These are phyloP conservation scores for Cotesia glomerata DNA, from an alignment of 1,140 invertebrate species.

Conservation along the genomic window DNA sequence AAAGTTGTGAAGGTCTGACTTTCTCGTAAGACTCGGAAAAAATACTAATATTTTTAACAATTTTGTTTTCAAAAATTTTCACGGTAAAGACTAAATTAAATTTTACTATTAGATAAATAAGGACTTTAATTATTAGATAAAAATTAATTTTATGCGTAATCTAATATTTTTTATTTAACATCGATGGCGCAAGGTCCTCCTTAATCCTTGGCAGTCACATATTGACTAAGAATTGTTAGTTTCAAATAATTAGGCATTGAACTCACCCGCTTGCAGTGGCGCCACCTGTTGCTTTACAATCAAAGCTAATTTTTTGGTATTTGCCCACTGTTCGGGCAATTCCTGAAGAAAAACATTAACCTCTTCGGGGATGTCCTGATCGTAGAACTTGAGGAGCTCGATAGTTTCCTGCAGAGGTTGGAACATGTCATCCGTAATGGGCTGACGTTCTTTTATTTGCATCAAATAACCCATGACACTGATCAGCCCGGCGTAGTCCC, in stretches of 20 bases:
- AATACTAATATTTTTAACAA: no score
- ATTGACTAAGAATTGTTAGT: no score
- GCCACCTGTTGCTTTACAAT: conserved; percentile 94
- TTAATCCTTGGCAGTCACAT: no score
- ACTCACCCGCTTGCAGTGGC: conserved; percentile 82
- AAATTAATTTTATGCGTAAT: no score
- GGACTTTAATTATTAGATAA: no score
- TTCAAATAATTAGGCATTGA: background rate
- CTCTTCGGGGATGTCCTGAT: conserved; percentile 88
- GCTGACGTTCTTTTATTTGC: conserved; percentile 80
- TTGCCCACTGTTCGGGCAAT: conserved; percentile 93
- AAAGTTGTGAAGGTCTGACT: no score
- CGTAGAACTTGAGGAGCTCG: conserved; percentile 83
- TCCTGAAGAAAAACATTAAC: conserved; percentile 87
- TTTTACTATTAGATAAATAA: no score
- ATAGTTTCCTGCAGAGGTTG: conserved; percentile 89
- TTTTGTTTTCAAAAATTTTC: no score
- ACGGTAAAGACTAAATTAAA: no score
- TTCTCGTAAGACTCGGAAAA: no score
- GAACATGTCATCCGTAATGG: conserved; percentile 90
- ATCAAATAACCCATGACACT: conserved; percentile 84
- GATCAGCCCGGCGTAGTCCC: conserved; percentile 79
- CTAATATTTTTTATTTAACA: no score
- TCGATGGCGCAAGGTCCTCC: no score
- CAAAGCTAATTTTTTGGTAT: conserved; percentile 90